Evolutionary conservation across 2,113 vertebrate genomes (phyloP), one percentile per base, ranked within the genome.

Genomic region (Cyanoliseus patagonus): DNA sequence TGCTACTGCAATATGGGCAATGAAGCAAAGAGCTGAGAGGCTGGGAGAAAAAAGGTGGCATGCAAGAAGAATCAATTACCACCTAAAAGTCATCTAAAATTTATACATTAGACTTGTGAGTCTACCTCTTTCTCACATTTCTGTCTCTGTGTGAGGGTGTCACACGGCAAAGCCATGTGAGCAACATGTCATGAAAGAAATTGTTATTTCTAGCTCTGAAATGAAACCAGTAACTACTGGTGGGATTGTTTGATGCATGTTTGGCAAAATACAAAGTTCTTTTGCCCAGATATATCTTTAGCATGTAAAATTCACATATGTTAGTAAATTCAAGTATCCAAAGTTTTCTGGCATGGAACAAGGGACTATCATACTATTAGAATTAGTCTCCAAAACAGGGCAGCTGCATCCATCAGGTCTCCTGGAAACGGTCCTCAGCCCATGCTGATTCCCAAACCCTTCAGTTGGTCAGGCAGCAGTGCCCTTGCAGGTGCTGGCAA

Each of bases 1-100:
- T 85, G 52, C 86, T 72, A 3, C 61, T 84, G 89, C 78, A 88
- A 72, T 91, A 94, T 82, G 84, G 61, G 57, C 86, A 94, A 69
- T 85, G 92, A 86, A 79, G 79, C 20, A 46, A 70, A 92, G 72
- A 95, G 72, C 67, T 74, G 35, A 86, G 53, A 79, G 69, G 62
- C 77, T 84, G 57, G 39, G 47, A 63, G 67, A 31, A 85, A 85
- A 64, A 76, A 31, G 41, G 39, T 86, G 66, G 47, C 51, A 79
- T 73, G 86, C 31, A 73, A 67, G 82, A 28, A 89, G 81, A 87
- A 84, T 82, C 52, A 82, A 2, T 94, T 47, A 24, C 52, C 82
- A 31, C 81, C 77, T 84, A 52, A 13, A 93, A 91, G 77, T 68
- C 55, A 88, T 66, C 41, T 88, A 23, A 83, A 77, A 90, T 74